phyloP scores from a whole-genome alignment of 2,113 vertebrate genomes.

The Centropus unirufus region DNA sequence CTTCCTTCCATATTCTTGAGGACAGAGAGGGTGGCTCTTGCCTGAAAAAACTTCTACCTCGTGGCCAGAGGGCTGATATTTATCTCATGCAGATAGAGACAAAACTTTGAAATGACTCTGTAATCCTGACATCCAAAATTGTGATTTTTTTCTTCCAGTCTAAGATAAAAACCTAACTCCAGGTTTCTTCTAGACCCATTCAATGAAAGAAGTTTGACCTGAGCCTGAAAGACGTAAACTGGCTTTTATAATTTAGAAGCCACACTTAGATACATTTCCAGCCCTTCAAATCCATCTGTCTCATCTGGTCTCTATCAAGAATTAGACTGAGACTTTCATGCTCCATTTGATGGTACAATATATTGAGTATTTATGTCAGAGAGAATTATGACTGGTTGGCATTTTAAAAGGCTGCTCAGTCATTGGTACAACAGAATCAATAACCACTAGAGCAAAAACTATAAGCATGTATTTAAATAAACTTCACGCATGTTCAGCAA shows the following conservation, averaged over 20 bases:
- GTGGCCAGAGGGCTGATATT: background rate
- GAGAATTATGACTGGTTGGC: background rate
- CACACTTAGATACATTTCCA: background rate
- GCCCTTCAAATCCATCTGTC: background rate
- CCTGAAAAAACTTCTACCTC: background rate
- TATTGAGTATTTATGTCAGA: background rate
- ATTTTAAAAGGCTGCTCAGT: background rate
- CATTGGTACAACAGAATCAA: background rate
- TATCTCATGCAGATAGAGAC: background rate
- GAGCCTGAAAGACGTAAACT: background rate
- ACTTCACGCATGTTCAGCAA: background rate
- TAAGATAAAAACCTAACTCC: background rate
- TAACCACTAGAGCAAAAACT: background rate
- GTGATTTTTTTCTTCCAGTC: background rate
- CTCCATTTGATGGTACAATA: background rate
- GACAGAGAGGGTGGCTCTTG: background rate
- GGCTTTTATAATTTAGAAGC: background rate
- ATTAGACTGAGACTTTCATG: background rate
- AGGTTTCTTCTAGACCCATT: background rate
- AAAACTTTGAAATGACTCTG: rapidly evolving
- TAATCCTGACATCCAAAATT: background rate
- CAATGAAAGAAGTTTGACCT: background rate
- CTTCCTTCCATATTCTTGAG: background rate
- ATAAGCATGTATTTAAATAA: background rate
- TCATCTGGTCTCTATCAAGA: background rate